A percentile compares a stretch with the other conserved stretches of the same genome.
phyloP scores from a whole-genome alignment of 2,888 invertebrate species.

The Chrysolina americana region DNA sequence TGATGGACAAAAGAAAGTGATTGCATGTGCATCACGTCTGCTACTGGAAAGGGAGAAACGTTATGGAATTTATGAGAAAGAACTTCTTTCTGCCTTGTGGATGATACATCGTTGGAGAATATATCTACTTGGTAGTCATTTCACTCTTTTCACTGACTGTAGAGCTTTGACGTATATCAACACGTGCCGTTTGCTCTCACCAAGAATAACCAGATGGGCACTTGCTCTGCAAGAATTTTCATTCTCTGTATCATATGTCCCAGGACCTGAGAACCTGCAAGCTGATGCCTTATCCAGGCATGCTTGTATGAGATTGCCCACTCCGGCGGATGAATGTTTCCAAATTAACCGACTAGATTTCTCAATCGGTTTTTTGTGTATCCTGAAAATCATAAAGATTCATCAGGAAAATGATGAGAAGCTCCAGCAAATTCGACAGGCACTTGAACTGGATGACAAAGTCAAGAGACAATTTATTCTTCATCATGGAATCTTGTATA shows the following conservation, averaged over 20 bases:
- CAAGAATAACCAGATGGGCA: constrained; percentile 3
- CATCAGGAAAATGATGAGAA: neutral
- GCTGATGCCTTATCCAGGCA: constrained; percentile 2
- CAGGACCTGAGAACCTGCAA: neutral
- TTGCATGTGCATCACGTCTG: too few relatives aligned
- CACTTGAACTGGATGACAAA: neutral
- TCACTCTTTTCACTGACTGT: constrained; percentile 1
- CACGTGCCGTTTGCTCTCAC: constrained; percentile 3
- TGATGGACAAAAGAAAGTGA: too few relatives aligned
- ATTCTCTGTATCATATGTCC: neutral
- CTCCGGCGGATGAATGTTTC: neutral
- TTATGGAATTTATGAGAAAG: too few relatives aligned
- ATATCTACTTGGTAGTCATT: constrained; percentile 1
- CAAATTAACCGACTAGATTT: neutral
- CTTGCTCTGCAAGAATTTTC: constrained; percentile 16
- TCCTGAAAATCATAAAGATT: neutral
- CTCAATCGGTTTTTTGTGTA: neutral
- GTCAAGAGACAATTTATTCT: neutral
- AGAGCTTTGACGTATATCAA: neutral
- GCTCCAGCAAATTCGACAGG: neutral
- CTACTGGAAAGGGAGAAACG: too few relatives aligned
- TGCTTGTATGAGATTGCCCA: neutral
- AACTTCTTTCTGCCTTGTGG: neutral
- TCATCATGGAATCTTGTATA: neutral
- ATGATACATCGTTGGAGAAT: neutral